phyloP scores from a whole-genome alignment of 2,113 vertebrate genomes.

The Amblyopsis rosae region DNA sequence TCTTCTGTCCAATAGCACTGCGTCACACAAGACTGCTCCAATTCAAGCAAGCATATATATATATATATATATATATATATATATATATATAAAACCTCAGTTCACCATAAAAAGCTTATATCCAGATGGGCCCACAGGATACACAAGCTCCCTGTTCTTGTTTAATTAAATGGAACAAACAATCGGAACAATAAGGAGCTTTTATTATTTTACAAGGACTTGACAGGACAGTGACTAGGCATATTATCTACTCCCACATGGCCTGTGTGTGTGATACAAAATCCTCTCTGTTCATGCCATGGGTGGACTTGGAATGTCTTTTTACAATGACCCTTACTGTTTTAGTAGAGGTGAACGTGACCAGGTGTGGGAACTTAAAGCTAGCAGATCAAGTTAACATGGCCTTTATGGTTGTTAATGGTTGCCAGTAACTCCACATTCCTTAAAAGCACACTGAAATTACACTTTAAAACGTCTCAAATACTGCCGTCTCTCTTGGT shows the following conservation, averaged over 20 bases:
- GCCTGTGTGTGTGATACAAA: conserved; percentile 32
- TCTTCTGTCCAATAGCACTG: too few relatives aligned
- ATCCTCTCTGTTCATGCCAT: conserved; percentile 31
- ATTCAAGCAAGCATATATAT: too few relatives aligned
- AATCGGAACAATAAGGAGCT: too few relatives aligned
- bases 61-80: too few relatives aligned
- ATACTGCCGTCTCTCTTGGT: background rate
- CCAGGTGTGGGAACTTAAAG: conserved; percentile 12
- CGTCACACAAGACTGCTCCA: too few relatives aligned
- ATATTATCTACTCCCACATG: background rate
- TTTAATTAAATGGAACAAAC: too few relatives aligned
- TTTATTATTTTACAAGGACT: too few relatives aligned
- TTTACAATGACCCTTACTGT: conserved; percentile 59
- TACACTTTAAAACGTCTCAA: background rate
- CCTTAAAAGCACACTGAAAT: conserved; percentile 8
- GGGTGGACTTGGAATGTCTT: conserved; percentile 41
- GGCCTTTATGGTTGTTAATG: conserved; percentile 2
- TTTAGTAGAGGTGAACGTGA: conserved; percentile 8
- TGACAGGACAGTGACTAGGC: conserved; percentile 34
- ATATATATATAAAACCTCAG: background rate
- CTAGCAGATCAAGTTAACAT: conserved; percentile 30
- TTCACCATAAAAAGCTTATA: background rate
- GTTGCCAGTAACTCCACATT: conserved; percentile 1
- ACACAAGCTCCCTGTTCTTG: background rate
- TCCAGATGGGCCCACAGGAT: background rate